phyloP scores from a whole-genome alignment of 2,113 vertebrate genomes.

The Empidonax alnorum region DNA sequence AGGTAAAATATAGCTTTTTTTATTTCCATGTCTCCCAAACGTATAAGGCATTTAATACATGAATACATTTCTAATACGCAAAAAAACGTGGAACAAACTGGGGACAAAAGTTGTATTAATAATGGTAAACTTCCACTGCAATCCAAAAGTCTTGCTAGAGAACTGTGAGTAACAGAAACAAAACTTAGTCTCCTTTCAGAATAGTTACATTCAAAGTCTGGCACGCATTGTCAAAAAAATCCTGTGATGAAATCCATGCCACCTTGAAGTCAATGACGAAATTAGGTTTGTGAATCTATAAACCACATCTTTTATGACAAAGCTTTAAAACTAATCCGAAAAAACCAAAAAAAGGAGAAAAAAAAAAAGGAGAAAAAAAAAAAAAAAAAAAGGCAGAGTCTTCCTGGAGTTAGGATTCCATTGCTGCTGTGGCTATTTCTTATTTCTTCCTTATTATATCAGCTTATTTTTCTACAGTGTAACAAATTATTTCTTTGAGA shows the following conservation, averaged over 20 bases:
- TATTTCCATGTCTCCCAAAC: background rate
- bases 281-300: background rate
- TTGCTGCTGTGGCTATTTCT: background rate
- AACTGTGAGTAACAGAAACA: background rate
- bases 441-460: background rate
- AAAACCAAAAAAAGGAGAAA: too few relatives aligned
- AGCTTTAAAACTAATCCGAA: background rate
- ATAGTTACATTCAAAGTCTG: background rate
- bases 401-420: background rate
- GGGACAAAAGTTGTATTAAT: background rate
- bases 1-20: background rate
- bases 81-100: rapidly evolving
- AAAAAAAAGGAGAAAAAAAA: too few relatives aligned
- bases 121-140: background rate
- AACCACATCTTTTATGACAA: background rate
- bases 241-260: background rate
- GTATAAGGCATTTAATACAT: background rate
- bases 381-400: background rate
- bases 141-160: background rate
- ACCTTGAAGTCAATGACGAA: background rate
- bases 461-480: background rate
- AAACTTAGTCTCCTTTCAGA: background rate
- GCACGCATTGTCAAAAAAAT: background rate
- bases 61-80: background rate
- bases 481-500: background rate